Base-by-base conservation (phyloP, 2,888 invertebrate genomes). In the Caenorhabditis becei region DNA sequence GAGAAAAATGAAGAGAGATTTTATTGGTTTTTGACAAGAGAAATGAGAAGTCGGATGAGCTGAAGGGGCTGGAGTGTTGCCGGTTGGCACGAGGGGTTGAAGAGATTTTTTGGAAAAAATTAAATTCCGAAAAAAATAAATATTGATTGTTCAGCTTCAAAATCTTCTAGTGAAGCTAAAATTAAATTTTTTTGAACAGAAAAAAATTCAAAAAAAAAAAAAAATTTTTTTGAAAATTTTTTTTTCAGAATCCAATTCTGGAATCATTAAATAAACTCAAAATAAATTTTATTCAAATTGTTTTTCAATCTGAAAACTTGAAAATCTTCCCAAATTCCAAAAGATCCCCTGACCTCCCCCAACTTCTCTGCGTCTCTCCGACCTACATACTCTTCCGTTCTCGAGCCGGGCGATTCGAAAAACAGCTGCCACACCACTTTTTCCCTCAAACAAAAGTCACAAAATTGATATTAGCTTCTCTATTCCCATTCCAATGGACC, bases 11-110 rank as follows among this genome's bases (percentile, higher is more conserved):
- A 63, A 23, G 35, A 54, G 56, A 44, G 67, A 77, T 77, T 78
- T 78, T 78, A 78, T 78, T 78, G 78, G 66, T 78, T 78, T 78
- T 72, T 78, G 78, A 78, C 78, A 78, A 70, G 51, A 61, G 51
- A 23, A 23, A 61, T 11, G 63, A 49, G 51, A 58, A 74, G 62
- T 44, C 32, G 51, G 63, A 54, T 56, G 47, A 72, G 35, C 63
- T 63, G 53, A 2, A 14, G 41, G 7, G 41, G 14, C 11, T 41
- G 41, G 18, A 47, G 47, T 47, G 47, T 47, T 47, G 47, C 47
- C 63, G 72, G 62, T 53, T 71, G 59, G 70, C 24, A 5, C 23
- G 18, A 24, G 32, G n/a, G 11, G 14, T 23, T 24, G 7, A 4
- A 16, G 58, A 69, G 32, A 49, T 41, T 41, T 10, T n/a, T n/a